A percentile compares a stretch with the other conserved stretches of the same genome.
Conservation (phyloP, 2,113 vertebrate species). For the Anthoscopus minutus region DNA sequence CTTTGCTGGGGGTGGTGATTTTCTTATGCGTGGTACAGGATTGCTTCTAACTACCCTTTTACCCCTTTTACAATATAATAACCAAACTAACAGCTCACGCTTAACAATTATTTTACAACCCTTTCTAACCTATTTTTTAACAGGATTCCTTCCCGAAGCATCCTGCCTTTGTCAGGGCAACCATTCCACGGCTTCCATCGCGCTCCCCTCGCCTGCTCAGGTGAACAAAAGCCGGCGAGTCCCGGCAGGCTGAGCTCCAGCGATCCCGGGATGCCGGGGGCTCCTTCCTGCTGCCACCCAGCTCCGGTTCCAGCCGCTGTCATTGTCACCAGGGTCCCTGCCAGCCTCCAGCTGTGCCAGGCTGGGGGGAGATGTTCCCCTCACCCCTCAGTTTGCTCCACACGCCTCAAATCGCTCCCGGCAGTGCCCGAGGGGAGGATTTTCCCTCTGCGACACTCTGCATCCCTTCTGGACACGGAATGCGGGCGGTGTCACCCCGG, state of each 20-base stretch:
- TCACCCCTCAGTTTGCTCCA: neutral
- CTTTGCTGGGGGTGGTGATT: no score
- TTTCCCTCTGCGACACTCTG: neutral
- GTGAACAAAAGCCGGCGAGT: neutral
- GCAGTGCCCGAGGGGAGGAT: neutral
- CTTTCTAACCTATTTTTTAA: no score
- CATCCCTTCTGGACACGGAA: neutral
- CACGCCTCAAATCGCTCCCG: fast-evolving
- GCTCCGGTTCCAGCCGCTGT: neutral
- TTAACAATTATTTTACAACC: no score
- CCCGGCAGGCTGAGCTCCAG: neutral
- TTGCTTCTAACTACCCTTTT: no score
- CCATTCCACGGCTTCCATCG: neutral
- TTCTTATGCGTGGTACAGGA: no score
- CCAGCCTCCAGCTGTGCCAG: neutral
- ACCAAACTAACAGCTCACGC: no score
- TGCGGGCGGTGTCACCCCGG: fast-evolving
- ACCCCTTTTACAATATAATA: no score
- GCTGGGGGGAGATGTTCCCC: neutral
- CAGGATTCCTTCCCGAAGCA: neutral
- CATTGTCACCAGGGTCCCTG: neutral
- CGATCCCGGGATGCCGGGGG: fast-evolving
- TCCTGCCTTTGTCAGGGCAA: neutral
- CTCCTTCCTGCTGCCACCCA: neutral
- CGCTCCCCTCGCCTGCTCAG: fast-evolving